Conservation (phyloP, 2,113 vertebrate genomes). For the Amphiprion percula region DNA sequence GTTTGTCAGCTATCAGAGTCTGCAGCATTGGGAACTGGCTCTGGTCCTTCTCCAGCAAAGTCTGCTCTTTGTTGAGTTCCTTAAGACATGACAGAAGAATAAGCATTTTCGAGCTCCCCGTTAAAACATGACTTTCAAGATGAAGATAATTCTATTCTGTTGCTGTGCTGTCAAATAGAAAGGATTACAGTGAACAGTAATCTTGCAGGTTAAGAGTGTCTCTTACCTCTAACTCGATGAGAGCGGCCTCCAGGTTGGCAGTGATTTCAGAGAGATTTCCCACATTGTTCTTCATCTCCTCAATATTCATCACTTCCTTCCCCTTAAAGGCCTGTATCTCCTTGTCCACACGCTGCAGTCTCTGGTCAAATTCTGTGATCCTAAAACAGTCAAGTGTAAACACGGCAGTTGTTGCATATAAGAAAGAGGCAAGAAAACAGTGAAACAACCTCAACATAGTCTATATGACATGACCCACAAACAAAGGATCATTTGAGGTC, state of each 20-base stretch:
- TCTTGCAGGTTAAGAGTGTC: background rate
- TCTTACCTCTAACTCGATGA: slow-evolving; percentile 88
- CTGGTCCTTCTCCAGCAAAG: slow-evolving; percentile 87
- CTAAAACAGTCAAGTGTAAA: slow-evolving; percentile 72
- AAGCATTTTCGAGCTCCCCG: background rate
- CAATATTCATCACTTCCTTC: slow-evolving; percentile 81
- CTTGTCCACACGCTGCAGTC: slow-evolving; percentile 80
- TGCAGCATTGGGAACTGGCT: slow-evolving; percentile 89
- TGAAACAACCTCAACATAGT: background rate
- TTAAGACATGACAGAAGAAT: slow-evolving; percentile 56
- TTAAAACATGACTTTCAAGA: slow-evolving; percentile 16
- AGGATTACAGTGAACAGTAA: background rate
- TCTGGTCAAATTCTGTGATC: slow-evolving; percentile 82
- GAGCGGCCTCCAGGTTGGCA: slow-evolving; percentile 82
- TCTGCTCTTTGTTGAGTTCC: slow-evolving; percentile 92
- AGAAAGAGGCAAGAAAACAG: background rate
- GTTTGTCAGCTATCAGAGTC: slow-evolving; percentile 84
- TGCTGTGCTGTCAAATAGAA: background rate
- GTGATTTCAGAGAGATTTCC: slow-evolving; percentile 85
- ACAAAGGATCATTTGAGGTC: background rate
- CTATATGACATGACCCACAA: background rate
- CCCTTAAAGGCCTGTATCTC: slow-evolving; percentile 88
- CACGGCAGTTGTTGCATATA: background rate
- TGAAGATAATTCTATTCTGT: background rate
- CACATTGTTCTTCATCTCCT: slow-evolving; percentile 89